Evolutionary conservation across 2,797 vertebrate genomes (phyloP).

Genomic region (Erethizon dorsatum): DNA sequence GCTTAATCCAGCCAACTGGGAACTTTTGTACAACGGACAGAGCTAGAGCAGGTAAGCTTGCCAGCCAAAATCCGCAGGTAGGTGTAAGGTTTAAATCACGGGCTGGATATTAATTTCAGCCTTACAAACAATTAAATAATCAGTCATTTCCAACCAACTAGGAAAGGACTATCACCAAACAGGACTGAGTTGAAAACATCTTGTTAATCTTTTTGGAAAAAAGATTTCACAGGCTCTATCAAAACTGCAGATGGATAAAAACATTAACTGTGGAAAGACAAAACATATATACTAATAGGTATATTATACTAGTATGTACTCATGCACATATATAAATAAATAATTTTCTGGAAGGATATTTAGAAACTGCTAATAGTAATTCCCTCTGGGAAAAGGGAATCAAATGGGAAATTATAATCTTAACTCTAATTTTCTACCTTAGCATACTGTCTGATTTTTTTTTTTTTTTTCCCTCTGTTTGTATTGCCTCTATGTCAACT

Average conservation of each 20-base stretch:
- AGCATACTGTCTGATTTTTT: neutral
- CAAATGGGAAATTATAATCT: neutral
- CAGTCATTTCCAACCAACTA: slow-evolving; percentile 9
- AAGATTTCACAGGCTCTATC: slow-evolving; percentile 9
- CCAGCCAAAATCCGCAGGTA: neutral
- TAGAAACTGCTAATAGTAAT: slow-evolving; percentile 33
- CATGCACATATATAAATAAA: neutral
- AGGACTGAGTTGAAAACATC: neutral
- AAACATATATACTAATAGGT: neutral
- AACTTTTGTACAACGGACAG: neutral
- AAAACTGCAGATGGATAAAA: slow-evolving; percentile 24
- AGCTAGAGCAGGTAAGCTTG: neutral
- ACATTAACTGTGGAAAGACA: neutral
- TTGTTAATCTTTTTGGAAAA: neutral
- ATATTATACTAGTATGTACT: neutral
- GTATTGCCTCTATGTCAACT: neutral
- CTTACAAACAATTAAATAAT: neutral
- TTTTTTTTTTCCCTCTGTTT: neutral
- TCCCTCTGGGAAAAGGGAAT: slow-evolving; percentile 4
- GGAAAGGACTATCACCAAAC: neutral
- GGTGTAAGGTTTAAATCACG: neutral
- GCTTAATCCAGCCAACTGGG: neutral
- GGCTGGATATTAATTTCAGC: neutral
- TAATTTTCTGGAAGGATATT: neutral
- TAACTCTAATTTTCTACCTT: neutral